Evolutionary conservation across 2,888 invertebrate species (phyloP).

Genomic region (Deroplatys truncata): DNA sequence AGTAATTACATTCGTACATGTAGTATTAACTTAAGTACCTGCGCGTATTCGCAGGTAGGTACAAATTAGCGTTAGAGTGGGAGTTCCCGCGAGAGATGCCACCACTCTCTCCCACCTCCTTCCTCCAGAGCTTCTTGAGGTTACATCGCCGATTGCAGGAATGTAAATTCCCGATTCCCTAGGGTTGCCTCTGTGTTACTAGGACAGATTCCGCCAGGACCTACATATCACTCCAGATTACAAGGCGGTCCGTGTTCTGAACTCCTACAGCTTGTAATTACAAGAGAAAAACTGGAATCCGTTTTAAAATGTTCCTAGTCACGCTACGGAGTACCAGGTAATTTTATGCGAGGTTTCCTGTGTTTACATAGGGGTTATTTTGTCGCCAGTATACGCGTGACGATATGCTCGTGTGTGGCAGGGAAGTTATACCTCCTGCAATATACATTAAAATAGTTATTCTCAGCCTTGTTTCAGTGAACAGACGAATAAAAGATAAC

Average conservation of each 20-base stretch:
- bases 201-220: not conserved
- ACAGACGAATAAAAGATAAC: no score
- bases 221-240: not conserved
- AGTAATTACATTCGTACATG: not conserved
- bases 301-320: not conserved
- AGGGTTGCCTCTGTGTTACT: not conserved
- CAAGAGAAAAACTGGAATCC: not conserved
- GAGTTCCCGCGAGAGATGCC: not conserved
- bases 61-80: not conserved
- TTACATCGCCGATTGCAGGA: not conserved
- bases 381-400: no score
- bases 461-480: no score
- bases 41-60: not conserved
- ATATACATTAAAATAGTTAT: no score
- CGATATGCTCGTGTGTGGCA: no score
- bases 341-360: not conserved
- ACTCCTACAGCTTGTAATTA: not conserved
- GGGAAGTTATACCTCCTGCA: no score
- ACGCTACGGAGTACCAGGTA: not conserved
- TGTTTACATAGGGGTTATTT: no score
- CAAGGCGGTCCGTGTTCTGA: not conserved
- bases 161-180: not conserved
- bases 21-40: not conserved
- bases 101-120: not conserved
- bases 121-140: not conserved